phyloP scores from a whole-genome alignment of 2,888 invertebrate genomes.

The Aplocera efformata region DNA sequence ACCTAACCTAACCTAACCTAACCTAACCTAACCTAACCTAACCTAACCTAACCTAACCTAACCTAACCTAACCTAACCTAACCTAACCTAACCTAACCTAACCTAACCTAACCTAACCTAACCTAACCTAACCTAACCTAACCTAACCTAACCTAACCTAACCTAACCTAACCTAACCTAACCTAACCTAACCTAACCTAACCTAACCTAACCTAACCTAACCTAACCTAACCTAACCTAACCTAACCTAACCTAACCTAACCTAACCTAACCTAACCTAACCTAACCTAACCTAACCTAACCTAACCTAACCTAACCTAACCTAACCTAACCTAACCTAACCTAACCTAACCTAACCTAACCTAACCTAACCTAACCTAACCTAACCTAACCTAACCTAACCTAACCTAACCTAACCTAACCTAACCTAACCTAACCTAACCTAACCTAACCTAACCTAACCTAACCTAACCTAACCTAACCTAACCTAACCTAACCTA shows the following conservation, averaged over 20 bases:
- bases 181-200: conserved; percentile 8
- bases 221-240: conserved; percentile 15
- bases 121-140: conserved; percentile 16
- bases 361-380: conserved; percentile 8
- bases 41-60: conserved; percentile 14
- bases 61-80: conserved; percentile 11
- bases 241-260: conserved; percentile 14
- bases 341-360: conserved; percentile 14
- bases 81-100: conserved; percentile 13
- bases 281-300: conserved; percentile 12
- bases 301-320: conserved; percentile 14
- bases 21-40: conserved; percentile 19
- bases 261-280: conserved; percentile 14
- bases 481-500: conserved; percentile 5
- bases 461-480: conserved; percentile 13
- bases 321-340: conserved; percentile 13
- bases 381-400: conserved; percentile 10
- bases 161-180: conserved; percentile 19
- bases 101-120: conserved; percentile 15
- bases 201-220: conserved; percentile 8
- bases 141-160: conserved; percentile 14
- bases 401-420: conserved; percentile 11
- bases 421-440: conserved; percentile 14
- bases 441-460: conserved; percentile 14
- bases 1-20: conserved; percentile 16